A percentile compares a stretch with the other conserved stretches of the same genome.
These are phyloP conservation scores for Littorina saxatilis DNA, from an alignment of 1,140 invertebrate species.

Conservation along the genomic window DNA sequence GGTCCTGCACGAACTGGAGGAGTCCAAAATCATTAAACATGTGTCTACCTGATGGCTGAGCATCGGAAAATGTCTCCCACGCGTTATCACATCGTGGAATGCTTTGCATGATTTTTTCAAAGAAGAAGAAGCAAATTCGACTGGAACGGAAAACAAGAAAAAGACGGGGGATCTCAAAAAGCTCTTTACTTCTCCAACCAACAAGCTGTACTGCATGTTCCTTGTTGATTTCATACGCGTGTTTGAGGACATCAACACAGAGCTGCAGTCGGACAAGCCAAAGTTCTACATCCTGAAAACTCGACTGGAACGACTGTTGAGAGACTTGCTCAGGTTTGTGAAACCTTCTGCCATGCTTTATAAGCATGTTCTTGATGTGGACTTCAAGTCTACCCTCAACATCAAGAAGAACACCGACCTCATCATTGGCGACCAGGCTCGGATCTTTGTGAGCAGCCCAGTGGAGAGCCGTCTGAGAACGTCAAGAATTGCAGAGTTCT, in stretches of 20 bases:
- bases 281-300: conserved; percentile 1
- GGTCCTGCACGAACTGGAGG: neutral
- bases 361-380: neutral
- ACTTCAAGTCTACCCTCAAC: conserved; percentile 1
- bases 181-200: conserved; percentile 14
- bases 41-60: conserved; percentile 23
- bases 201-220: conserved; percentile 29
- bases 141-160: neutral
- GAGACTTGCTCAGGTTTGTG: neutral
- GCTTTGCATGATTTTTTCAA: conserved; percentile 24
- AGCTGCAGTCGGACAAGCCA: neutral
- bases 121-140: neutral
- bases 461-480: neutral
- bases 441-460: neutral
- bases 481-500: neutral
- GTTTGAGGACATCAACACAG: conserved; percentile 10
- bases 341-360: neutral
- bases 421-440: conserved; percentile 14
- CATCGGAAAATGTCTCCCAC: conserved; percentile 5
- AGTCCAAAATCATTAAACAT: conserved; percentile 25
- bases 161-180: neutral
- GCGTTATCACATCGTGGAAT: neutral
- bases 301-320: neutral
- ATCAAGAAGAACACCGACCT: neutral
- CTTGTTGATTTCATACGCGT: neutral